Conservation (phyloP, 2,888 invertebrate genomes). For the Drosophila greeni region DNA sequence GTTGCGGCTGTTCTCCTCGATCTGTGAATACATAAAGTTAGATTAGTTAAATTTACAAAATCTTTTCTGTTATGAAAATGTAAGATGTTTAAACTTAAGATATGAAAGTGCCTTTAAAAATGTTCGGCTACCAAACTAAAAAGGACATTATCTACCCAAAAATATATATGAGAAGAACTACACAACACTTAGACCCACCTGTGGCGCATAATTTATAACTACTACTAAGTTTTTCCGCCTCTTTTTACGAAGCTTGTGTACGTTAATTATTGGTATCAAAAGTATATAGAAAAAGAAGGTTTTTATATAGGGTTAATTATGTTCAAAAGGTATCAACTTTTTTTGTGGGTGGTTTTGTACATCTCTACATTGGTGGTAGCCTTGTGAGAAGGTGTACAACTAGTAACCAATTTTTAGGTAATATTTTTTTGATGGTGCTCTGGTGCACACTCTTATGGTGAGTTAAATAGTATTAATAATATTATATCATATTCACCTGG, state of each 20-base stretch:
- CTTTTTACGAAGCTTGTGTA: conserved; percentile 78
- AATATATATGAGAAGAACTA: conserved; percentile 29
- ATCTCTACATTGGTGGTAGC: conserved; percentile 51
- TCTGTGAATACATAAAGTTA: no score
- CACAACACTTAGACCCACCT: conserved; percentile 73
- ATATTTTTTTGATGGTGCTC: background rate
- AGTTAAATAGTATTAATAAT: background rate
- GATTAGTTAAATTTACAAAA: background rate
- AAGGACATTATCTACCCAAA: conserved; percentile 42
- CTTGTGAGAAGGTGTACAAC: conserved; percentile 47
- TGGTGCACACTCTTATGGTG: conserved; percentile 22
- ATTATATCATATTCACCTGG: conserved; percentile 82
- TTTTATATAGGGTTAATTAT: conserved; percentile 52
- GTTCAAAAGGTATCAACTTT: conserved; percentile 49
- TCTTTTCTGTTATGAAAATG: conserved; percentile 2
- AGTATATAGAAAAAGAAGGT: conserved; percentile 59
- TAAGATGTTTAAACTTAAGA: conserved; percentile 42
- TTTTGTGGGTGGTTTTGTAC: conserved; percentile 43
- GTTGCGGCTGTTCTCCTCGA: conserved; percentile 95
- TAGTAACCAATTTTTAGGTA: conserved; percentile 56
- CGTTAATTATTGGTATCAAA: conserved; percentile 48
- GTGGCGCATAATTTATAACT: conserved; percentile 78
- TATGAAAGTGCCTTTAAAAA: conserved; percentile 50
- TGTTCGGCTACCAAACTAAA: conserved; percentile 56
- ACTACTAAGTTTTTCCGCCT: conserved; percentile 79